Base-by-base conservation (phyloP, 2,888 invertebrate species). In the Aporophyla nigra region DNA sequence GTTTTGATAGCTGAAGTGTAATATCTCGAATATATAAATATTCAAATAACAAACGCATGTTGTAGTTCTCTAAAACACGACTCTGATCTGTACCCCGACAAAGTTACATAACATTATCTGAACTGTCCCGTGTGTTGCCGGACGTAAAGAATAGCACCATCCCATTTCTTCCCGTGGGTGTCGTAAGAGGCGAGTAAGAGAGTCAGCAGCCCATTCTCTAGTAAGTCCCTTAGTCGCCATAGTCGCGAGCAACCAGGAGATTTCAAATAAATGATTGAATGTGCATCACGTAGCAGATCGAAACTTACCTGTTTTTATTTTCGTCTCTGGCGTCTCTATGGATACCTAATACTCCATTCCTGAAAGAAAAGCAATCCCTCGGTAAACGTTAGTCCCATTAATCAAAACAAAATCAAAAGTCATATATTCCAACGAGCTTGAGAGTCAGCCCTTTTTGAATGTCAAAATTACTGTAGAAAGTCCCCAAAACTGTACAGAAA, bases 11-110 rank as follows among this genome's bases (percentile, higher is more conserved):
- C 27, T 27, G 40, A 27, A 46, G 24, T 49, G 40, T 24, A 21
- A 21, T 19, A 49, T 51, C 24, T 62, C 10, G 10, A 46, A 54
- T 46, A 62, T 72, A n/a, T n/a, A n/a, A n/a, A 33, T 33, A 33
- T 33, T 54, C n/a, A n/a, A n/a, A n/a, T 73, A 16, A 10, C 3
- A 62, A 62, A 40, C 46, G 33, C 16, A 33, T 24, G 21, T 61
- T 54, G 16, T 46, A 40, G 12, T 56, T 53, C 53, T 24, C 46
- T 16, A 72, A 62, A 33, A 54, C n/a, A 54, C 24, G 72, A 74
- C 24, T 21, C 49, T 16, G 21, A 24, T 21, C 21, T 21, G 16
- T 51, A 51, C 24, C 21, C 21, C 51, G 43, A 12, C 27, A 14
- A 12, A n/a, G 24, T 71, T 59, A 46, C 40, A 40, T 61, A 74